A percentile compares a stretch with the other conserved stretches of the same genome.
Evolutionary conservation across 2,797 vertebrate species (phyloP).

Genomic region (Cirrhinus molitorella): DNA sequence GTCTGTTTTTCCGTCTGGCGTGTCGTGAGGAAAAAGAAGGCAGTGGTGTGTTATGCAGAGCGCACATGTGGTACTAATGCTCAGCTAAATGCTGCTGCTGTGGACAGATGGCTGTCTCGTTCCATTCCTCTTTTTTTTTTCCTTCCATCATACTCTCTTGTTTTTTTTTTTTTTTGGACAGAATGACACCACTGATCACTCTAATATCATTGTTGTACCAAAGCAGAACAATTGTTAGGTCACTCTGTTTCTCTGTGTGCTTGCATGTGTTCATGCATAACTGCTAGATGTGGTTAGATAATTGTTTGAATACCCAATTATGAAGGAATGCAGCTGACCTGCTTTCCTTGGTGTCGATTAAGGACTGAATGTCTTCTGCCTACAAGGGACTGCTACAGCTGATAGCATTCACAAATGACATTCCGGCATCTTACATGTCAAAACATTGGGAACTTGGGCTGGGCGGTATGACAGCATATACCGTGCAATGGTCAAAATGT

Average conservation of each 20-base stretch:
- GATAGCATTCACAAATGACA: conserved; percentile 19
- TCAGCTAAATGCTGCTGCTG: conserved; percentile 69
- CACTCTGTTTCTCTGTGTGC: conserved; percentile 13
- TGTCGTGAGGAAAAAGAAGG: conserved; percentile 23
- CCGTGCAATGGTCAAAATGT: background rate
- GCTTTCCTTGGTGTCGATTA: conserved; percentile 57
- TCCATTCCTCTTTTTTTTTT: conserved; percentile 30
- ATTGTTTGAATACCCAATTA: conserved; percentile 63
- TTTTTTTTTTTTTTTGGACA: conserved; percentile 7
- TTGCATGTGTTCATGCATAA: conserved; percentile 45
- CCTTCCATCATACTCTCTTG: background rate
- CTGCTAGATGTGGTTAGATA: conserved; percentile 56
- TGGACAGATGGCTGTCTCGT: conserved; percentile 69
- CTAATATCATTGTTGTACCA: conserved; percentile 35
- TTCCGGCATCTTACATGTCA: conserved; percentile 16
- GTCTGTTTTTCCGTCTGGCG: conserved; percentile 17
- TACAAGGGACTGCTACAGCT: conserved; percentile 32
- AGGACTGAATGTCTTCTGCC: conserved; percentile 40
- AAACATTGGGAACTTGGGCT: conserved; percentile 12
- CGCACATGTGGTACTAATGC: conserved; percentile 66
- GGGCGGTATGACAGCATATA: background rate
- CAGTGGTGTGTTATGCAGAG: conserved; percentile 49
- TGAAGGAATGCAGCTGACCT: conserved; percentile 64
- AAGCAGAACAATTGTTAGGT: conserved; percentile 11
- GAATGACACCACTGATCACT: conserved; percentile 32